Evolutionary conservation across 2,113 vertebrate genomes (phyloP).

Genomic region (Phrynosoma platyrhinos): DNA sequence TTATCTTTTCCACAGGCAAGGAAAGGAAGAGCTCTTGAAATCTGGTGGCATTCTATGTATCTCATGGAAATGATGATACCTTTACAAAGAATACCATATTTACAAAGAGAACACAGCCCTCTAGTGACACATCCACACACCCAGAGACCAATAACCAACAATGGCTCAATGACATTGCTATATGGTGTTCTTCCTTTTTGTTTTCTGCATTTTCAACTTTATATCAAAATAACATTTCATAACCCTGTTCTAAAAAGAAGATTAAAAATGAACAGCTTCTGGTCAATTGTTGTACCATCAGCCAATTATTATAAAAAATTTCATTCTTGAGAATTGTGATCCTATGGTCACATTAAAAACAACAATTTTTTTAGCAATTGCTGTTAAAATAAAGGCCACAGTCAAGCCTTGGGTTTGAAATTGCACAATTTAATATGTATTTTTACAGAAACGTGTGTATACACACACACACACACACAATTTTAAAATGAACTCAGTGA

Average conservation of each 20-base stretch:
- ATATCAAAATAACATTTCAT: not conserved
- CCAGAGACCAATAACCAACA: constrained; percentile 56
- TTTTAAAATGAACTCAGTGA: too few species aligned
- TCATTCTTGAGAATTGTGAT: too few species aligned
- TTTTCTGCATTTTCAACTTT: not conserved
- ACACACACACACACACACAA: too few species aligned
- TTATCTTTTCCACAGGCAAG: not conserved
- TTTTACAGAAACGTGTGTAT: too few species aligned
- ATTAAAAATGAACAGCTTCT: constrained; percentile 37
- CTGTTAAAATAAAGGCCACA: too few species aligned
- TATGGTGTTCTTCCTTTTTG: not conserved
- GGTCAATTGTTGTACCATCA: constrained; percentile 46
- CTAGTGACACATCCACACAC: constrained; percentile 9
- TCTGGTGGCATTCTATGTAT: not conserved
- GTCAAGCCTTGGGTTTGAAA: too few species aligned
- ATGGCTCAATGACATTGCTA: constrained; percentile 20
- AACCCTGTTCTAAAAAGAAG: not conserved
- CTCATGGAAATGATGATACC: constrained; percentile 41
- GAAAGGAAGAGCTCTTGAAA: not conserved
- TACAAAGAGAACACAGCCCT: constrained; percentile 53
- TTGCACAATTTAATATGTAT: too few species aligned
- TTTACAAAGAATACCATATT: constrained; percentile 39
- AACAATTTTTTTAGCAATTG: too few species aligned
- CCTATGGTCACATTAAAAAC: too few species aligned
- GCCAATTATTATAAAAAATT: too few species aligned